A percentile compares a stretch with the other conserved stretches of the same genome.
phyloP scores from a whole-genome alignment of 1,140 invertebrate species.

The Orius laevigatus region DNA sequence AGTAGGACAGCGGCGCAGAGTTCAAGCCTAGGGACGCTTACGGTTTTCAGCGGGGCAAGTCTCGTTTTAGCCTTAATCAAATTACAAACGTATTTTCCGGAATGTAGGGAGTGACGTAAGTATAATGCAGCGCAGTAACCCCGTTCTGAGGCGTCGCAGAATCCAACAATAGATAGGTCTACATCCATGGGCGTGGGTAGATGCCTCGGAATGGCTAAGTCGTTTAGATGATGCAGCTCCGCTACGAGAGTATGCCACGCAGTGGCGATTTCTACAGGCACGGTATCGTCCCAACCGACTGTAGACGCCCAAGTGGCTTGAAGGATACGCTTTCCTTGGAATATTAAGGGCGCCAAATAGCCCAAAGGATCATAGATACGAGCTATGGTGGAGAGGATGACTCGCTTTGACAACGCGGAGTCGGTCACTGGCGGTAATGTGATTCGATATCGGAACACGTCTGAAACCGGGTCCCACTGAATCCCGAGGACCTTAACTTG shows the following conservation, averaged over 20 bases:
- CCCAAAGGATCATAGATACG: constrained; percentile 6
- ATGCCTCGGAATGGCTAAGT: background rate
- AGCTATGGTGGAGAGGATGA: background rate
- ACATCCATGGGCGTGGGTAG: background rate
- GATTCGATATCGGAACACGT: background rate
- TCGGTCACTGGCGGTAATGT: background rate
- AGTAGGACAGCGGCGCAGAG: constrained; percentile 24
- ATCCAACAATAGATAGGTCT: constrained; percentile 21
- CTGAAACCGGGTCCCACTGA: constrained; percentile 3
- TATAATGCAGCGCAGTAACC: constrained; percentile 23
- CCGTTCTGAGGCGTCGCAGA: constrained; percentile 21
- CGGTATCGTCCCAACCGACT: constrained; percentile 1
- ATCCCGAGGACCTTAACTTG: background rate
- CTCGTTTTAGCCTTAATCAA: constrained; percentile 26
- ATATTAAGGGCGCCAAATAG: background rate
- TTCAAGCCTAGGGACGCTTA: constrained; percentile 25
- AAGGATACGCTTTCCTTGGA: background rate
- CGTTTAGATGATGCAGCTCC: constrained; percentile 1
- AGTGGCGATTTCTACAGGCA: background rate
- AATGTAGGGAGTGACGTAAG: background rate
- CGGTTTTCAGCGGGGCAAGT: constrained; percentile 26
- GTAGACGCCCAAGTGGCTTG: background rate
- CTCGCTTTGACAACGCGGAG: background rate
- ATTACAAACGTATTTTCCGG: background rate
- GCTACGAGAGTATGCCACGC: background rate